These are phyloP conservation scores for Mesitornis unicolor DNA, from an alignment of 2,113 vertebrate species.

Conservation along the genomic window DNA sequence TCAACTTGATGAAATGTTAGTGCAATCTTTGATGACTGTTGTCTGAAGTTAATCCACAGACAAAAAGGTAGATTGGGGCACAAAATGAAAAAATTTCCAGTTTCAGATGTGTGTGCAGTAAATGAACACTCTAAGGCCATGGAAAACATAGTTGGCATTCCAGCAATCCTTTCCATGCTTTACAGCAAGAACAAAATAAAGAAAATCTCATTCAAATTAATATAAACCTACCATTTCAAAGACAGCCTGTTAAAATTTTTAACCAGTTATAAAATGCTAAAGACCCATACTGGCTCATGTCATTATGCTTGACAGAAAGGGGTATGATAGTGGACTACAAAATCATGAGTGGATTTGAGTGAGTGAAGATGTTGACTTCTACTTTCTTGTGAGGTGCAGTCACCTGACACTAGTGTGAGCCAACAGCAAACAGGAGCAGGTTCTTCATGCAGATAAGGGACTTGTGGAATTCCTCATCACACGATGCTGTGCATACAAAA, in stretches of 20 bases:
- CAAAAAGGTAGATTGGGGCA: background rate
- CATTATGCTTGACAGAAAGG: background rate
- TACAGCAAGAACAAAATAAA: background rate
- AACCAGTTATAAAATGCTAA: background rate
- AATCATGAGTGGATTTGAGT: background rate
- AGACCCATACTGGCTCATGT: fast-evolving
- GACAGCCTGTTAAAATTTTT: background rate
- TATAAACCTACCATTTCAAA: background rate
- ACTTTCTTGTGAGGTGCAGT: background rate
- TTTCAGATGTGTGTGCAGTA: background rate
- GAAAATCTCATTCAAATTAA: background rate
- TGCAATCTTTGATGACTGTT: background rate
- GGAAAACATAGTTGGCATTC: background rate
- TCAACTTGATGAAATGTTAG: background rate
- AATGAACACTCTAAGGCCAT: background rate
- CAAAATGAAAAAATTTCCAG: background rate
- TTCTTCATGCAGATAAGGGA: background rate
- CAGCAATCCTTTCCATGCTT: background rate
- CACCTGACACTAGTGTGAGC: background rate
- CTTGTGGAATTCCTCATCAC: background rate
- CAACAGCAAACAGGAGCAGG: background rate
- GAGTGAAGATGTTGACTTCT: background rate
- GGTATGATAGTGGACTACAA: background rate
- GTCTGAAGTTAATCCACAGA: background rate
- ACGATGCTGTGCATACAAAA: background rate